A percentile compares a stretch with the other conserved stretches of the same genome.
Evolutionary conservation across 2,888 invertebrate genomes (phyloP).

Genomic region (Polyploca ridens): DNA sequence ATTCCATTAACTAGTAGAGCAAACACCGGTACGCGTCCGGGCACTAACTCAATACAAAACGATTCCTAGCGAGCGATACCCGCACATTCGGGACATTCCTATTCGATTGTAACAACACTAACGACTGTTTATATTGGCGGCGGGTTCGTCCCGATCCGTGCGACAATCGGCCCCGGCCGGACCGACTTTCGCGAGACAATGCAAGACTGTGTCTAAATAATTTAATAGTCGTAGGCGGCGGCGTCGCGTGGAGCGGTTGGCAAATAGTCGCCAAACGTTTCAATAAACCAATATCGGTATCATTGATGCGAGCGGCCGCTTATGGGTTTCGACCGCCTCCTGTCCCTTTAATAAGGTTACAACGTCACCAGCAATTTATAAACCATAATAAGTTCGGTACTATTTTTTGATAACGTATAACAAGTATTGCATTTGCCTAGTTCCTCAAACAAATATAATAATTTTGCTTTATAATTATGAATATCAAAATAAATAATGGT

Average conservation of each 20-base stretch:
- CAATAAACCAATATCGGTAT: constrained; percentile 13
- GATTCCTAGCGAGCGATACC: constrained; percentile 69
- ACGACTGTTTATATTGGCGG: constrained; percentile 76
- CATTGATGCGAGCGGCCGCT: constrained; percentile 22
- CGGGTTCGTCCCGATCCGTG: constrained; percentile 43
- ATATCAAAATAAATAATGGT: neutral
- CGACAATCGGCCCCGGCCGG: constrained; percentile 47
- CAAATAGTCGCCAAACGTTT: constrained; percentile 56
- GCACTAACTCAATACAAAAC: constrained; percentile 72
- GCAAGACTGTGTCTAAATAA: constrained; percentile 77
- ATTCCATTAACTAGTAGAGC: constrained; percentile 80
- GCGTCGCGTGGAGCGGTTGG: constrained; percentile 60
- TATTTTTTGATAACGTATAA: neutral
- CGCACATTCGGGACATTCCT: constrained; percentile 64
- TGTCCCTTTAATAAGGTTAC: constrained; percentile 9
- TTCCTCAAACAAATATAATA: neutral
- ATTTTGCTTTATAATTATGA: neutral
- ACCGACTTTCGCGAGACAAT: constrained; percentile 77
- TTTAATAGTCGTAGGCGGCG: constrained; percentile 72
- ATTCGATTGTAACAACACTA: constrained; percentile 70
- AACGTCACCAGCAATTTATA: neutral
- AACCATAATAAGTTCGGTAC: neutral
- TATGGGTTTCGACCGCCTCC: constrained; percentile 17
- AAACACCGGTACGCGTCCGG: constrained; percentile 74
- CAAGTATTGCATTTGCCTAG: neutral